Percentiles rank a stretch among this genome's conserved stretches.
These are phyloP conservation scores for Dinomys branickii DNA, from an alignment of 2,113 vertebrate genomes.

Conservation along the genomic window DNA sequence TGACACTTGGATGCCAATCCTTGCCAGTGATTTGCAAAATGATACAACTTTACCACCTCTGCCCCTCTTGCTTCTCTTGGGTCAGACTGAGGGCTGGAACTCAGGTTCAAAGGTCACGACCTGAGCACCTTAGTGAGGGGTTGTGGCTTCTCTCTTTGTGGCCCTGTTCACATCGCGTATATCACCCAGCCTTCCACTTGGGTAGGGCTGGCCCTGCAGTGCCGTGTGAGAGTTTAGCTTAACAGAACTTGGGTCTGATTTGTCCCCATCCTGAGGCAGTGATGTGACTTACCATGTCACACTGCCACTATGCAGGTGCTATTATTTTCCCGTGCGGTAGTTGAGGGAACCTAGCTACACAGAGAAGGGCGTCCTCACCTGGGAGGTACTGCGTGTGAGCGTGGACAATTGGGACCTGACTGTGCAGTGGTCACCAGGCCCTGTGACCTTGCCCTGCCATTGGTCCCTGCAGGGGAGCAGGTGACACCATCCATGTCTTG, in stretches of 20 bases:
- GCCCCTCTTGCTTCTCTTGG: background rate
- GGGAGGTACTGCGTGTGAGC: background rate
- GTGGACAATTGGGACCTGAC: background rate
- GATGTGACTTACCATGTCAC: background rate
- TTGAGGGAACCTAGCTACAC: background rate
- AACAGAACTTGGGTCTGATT: background rate
- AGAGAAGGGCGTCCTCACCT: background rate
- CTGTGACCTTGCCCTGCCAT: background rate
- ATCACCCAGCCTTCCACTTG: background rate
- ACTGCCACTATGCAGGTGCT: background rate
- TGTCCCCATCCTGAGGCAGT: background rate
- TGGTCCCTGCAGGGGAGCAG: background rate
- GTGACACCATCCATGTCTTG: background rate
- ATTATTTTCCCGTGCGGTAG: background rate
- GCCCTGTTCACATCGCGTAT: background rate
- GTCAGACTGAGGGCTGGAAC: background rate
- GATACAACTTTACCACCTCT: background rate
- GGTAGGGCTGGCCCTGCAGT: background rate
- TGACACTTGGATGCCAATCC: background rate
- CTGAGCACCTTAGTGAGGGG: background rate
- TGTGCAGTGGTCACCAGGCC: background rate
- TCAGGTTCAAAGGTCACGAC: background rate
- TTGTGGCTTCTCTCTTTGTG: background rate
- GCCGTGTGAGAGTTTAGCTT: background rate
- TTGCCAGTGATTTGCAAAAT: background rate